Evolutionary conservation across 2,113 vertebrate species (phyloP).

Genomic region (Steatornis caripensis): DNA sequence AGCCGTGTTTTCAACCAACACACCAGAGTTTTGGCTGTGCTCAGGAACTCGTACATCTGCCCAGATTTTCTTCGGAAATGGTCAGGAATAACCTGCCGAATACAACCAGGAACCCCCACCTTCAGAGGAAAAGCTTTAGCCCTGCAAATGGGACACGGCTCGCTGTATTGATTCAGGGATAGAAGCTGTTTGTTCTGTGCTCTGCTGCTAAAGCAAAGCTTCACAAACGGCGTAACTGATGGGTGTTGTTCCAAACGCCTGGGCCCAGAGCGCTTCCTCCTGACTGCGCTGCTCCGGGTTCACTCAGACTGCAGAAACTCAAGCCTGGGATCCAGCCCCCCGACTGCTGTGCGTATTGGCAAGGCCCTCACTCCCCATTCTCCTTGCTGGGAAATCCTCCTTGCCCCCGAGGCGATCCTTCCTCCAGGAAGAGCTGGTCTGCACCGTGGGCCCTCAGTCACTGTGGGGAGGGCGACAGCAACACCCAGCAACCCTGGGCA

Average conservation of each 20-base stretch:
- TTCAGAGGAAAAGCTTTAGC: not conserved
- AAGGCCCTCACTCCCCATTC: not conserved
- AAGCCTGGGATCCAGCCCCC: no score
- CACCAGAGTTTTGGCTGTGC: not conserved
- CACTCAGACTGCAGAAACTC: not conserved
- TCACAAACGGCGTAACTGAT: not conserved
- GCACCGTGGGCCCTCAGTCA: rapidly evolving
- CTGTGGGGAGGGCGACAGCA: rapidly evolving
- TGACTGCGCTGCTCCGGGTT: not conserved
- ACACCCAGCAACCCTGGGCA: no score
- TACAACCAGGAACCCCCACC: not conserved
- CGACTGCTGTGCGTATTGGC: not conserved
- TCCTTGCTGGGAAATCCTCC: not conserved
- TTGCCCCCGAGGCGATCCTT: not conserved
- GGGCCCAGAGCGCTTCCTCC: not conserved
- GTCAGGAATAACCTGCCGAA: not conserved
- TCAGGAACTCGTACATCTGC: not conserved
- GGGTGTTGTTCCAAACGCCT: not conserved
- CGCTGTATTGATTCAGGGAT: not conserved
- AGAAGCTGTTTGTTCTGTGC: not conserved
- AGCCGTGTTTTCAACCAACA: not conserved
- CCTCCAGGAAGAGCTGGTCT: not conserved
- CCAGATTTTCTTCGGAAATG: not conserved
- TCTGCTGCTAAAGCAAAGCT: not conserved
- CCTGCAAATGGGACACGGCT: rapidly evolving